Conservation (phyloP, 2,888 invertebrate species). For the Hypolimnas misippus region DNA sequence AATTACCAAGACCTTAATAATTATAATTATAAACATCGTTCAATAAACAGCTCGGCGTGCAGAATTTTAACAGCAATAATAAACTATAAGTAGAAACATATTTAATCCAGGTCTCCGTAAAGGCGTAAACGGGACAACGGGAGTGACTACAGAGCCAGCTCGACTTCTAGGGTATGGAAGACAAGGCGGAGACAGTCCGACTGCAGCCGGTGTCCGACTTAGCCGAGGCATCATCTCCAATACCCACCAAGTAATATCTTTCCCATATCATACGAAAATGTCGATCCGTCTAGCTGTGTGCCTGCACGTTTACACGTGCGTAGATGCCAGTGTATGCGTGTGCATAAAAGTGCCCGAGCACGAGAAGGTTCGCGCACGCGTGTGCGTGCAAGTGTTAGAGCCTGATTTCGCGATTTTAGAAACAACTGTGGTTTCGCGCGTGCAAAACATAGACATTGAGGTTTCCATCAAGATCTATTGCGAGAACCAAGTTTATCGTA, state of each 20-base stretch:
- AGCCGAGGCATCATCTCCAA: slow-evolving; percentile 35
- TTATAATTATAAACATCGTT: too few relatives aligned
- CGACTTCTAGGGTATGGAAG: slow-evolving; percentile 36
- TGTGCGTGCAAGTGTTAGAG: neutral
- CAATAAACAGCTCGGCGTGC: too few relatives aligned
- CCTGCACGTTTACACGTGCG: neutral
- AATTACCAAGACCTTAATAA: too few relatives aligned
- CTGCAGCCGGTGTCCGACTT: slow-evolving; percentile 48
- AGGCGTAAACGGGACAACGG: too few relatives aligned
- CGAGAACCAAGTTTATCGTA: too few relatives aligned
- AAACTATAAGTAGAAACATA: too few relatives aligned
- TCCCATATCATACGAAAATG: neutral
- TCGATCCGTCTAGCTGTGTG: neutral
- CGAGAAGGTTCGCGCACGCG: neutral
- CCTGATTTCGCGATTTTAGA: neutral
- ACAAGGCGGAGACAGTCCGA: slow-evolving; percentile 49
- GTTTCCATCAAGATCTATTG: too few relatives aligned
- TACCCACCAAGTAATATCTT: slow-evolving; percentile 44
- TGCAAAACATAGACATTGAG: neutral
- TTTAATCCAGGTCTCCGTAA: too few relatives aligned
- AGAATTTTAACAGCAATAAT: too few relatives aligned
- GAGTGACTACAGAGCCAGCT: too few relatives aligned
- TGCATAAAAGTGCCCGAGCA: neutral
- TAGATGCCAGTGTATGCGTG: neutral
- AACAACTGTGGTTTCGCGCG: neutral